These are phyloP conservation scores for human (Homo sapiens) DNA, from an alignment of 2,113 vertebrate genomes.

Conservation along the genomic window DNA sequence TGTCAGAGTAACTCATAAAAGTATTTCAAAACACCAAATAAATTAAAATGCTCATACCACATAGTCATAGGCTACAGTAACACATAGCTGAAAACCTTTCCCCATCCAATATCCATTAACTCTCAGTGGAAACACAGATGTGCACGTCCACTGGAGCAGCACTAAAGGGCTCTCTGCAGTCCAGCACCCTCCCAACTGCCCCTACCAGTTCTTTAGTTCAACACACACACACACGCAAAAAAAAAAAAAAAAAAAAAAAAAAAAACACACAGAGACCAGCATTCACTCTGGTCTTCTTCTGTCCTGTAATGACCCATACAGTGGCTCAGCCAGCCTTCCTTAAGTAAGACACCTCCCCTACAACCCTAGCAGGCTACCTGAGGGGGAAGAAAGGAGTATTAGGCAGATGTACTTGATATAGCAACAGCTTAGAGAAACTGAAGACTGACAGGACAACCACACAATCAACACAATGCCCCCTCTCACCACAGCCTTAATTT, in stretches of 20 bases:
- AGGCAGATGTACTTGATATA: not conserved
- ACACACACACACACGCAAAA: too few species aligned
- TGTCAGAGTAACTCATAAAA: not conserved
- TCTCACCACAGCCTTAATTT: not conserved
- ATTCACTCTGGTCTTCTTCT: not conserved
- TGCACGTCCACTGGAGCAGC: not conserved
- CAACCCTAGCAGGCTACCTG: not conserved
- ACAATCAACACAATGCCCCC: not conserved
- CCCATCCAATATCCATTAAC: not conserved
- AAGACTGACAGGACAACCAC: not conserved
- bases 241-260: too few species aligned
- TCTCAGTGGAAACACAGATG: not conserved
- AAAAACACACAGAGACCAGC: too few species aligned
- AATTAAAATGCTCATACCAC: not conserved
- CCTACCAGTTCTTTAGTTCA: not conserved
- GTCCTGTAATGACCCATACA: not conserved
- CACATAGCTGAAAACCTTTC: not conserved
- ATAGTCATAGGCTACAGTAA: not conserved
- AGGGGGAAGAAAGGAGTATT: not conserved
- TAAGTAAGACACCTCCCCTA: not conserved
- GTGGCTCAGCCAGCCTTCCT: not conserved
- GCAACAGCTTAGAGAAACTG: not conserved
- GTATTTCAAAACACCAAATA: conserved; percentile 1
- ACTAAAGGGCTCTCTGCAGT: too few species aligned
- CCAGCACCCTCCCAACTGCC: not conserved